Evolutionary conservation across 2,797 vertebrate species (phyloP).

Genomic region (Gallinago nigripennis): DNA sequence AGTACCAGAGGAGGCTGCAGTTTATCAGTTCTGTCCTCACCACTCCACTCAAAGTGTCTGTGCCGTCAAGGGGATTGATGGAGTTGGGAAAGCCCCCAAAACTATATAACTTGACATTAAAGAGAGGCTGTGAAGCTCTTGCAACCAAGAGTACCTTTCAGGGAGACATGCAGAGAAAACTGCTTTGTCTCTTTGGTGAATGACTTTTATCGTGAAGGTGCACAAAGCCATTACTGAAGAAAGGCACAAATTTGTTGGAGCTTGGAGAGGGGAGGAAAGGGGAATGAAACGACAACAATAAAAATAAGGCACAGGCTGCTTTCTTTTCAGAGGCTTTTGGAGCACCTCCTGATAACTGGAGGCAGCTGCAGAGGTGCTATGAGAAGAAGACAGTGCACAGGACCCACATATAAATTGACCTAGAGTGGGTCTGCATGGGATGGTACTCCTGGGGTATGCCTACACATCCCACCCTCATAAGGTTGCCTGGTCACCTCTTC

Average conservation of each 20-base stretch:
- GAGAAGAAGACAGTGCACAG: not conserved
- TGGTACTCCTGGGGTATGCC: not conserved
- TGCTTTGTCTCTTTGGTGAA: not conserved
- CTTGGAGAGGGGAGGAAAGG: not conserved
- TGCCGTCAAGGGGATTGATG: not conserved
- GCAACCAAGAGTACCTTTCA: constrained; percentile 33
- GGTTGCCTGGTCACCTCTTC: not conserved
- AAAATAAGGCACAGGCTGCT: not conserved
- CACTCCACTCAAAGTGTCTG: constrained; percentile 42
- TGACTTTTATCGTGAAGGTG: constrained; percentile 23
- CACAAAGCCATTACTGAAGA: constrained; percentile 33
- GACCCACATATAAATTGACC: not conserved
- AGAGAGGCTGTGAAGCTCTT: constrained; percentile 16
- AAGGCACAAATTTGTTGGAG: constrained; percentile 1
- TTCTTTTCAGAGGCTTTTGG: not conserved
- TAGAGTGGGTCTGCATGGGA: not conserved
- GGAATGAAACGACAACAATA: not conserved
- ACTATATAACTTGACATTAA: constrained; percentile 50
- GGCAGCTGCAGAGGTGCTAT: not conserved
- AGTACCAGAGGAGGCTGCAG: not conserved
- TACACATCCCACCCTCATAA: not conserved
- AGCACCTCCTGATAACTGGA: not conserved
- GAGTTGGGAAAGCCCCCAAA: constrained; percentile 25
- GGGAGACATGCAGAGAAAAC: not conserved
- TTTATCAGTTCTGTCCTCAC: constrained; percentile 26